Base-by-base conservation (phyloP, 2,113 vertebrate genomes). In the Hirundichthys speculiger region DNA sequence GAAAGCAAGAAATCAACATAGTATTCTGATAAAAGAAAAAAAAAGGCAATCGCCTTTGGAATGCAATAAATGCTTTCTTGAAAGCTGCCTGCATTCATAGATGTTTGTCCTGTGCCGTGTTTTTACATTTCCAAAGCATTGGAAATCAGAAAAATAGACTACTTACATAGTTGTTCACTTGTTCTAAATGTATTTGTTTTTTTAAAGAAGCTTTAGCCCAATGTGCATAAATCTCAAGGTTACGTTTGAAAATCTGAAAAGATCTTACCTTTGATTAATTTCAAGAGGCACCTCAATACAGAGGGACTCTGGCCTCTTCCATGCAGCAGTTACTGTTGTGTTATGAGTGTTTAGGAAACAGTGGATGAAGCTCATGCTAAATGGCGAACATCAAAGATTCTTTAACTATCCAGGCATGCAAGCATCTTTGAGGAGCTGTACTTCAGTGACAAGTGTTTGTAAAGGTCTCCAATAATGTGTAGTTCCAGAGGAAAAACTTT, bases 241-340 rank as follows among this genome's bases (percentile, higher is more conserved):
- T 57, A 77, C 58, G 40, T 63, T 62, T 83, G 25, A 54, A 69
- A 74, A 74, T 66, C 47, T 69, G 49, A 48, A 40, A 57, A 59
- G 52, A 70, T 73, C 42, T 57, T 34, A 45, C 34, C 50, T 62
- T 74, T 74, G 65, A 76, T 80, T 78, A 60, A 47, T 46, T 69
- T 74, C 64, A 86, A 82, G 79, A 66, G 58, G 63, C 69, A 76
- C 55, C 65, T 78, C 67, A 74, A 69, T 74, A 62, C 57, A 78
- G 81, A 64, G 41, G 47, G 47, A 68, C 61, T 67, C 60, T 69
- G 60, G 52, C 69, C 69, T 77, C 49, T 63, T 61, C 5, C 41
- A 4, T 45, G 57, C 52, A 56, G 56, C 43, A 64, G 78, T 78
- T 80, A 80, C 63, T 76, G 58, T 80, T 68, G 56, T 63, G 40